phyloP scores from a whole-genome alignment of 2,797 vertebrate species.

The Arrhamphus sclerolepis region DNA sequence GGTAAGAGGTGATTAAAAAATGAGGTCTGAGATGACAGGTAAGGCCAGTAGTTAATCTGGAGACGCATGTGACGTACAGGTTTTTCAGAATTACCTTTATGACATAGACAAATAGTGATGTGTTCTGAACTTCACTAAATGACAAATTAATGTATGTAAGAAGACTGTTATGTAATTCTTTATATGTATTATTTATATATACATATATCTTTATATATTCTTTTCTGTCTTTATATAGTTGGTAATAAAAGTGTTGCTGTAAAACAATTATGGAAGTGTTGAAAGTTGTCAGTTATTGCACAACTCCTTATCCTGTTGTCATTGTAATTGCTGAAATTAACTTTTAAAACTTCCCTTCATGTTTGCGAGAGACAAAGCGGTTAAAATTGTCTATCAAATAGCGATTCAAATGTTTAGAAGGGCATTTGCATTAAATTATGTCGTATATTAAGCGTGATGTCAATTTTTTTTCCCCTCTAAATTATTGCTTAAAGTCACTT shows the following conservation, averaged over 20 bases:
- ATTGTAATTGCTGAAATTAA: not conserved
- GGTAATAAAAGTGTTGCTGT: not conserved
- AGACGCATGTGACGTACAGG: not conserved
- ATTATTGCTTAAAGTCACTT: too few species aligned
- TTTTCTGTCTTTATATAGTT: not conserved
- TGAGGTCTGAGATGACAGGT: not conserved
- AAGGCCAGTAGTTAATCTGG: too few species aligned
- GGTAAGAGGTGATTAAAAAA: constrained; percentile 1
- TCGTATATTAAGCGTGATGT: too few species aligned
- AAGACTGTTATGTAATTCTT: not conserved
- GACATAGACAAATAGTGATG: not conserved
- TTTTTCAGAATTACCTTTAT: constrained; percentile 3
- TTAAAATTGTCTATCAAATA: too few species aligned
- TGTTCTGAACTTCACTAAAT: not conserved
- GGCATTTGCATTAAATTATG: too few species aligned
- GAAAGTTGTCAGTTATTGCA: constrained; percentile 27
- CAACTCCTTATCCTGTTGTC: not conserved
- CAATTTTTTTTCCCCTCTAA: not conserved
- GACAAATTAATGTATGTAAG: not conserved
- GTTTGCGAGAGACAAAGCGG: too few species aligned
- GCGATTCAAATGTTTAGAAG: too few species aligned
- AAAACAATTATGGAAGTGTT: constrained; percentile 16
- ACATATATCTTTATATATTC: too few species aligned
- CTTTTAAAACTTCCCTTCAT: too few species aligned
- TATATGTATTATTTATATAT: too few species aligned